Conservation (phyloP, 2,113 vertebrate species). For the Tragelaphus scriptus region DNA sequence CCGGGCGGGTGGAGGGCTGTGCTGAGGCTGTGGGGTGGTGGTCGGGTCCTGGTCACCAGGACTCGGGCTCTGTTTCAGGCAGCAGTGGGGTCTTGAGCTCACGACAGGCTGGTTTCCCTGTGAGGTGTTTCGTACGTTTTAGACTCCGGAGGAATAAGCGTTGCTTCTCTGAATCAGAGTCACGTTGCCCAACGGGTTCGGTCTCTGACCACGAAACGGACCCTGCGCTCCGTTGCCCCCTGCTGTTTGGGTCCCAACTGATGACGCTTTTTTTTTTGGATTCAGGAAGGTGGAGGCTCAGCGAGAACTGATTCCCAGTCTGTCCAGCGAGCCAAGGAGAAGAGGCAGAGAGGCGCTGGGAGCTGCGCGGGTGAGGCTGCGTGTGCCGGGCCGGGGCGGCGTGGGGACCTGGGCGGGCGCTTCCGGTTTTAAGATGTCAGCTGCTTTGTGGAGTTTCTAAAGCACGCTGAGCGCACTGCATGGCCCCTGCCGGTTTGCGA, state of each 20-base stretch:
- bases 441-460: background rate
- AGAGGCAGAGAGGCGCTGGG: slow-evolving; percentile 86
- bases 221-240: background rate
- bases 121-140: background rate
- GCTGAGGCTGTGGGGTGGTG: background rate
- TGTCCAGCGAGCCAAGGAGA: slow-evolving; percentile 94
- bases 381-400: background rate
- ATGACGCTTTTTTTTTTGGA: slow-evolving; percentile 70
- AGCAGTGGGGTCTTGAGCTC: background rate
- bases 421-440: background rate
- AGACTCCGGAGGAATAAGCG: slow-evolving; percentile 29
- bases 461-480: background rate
- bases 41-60: background rate
- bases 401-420: background rate
- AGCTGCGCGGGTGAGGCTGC: slow-evolving; percentile 82
- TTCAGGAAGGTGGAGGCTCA: slow-evolving; percentile 93
- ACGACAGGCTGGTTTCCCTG: background rate
- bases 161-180: slow-evolving; percentile 7
- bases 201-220: background rate
- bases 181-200: background rate
- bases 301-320: slow-evolving; percentile 97
- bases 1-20: background rate
- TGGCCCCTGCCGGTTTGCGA: background rate
- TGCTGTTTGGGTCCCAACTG: slow-evolving; percentile 45
- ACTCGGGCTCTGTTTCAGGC: background rate